Percentiles rank a stretch among this genome's conserved stretches.
phyloP scores from a whole-genome alignment of 2,113 vertebrate genomes.

The Aptenodytes patagonicus region DNA sequence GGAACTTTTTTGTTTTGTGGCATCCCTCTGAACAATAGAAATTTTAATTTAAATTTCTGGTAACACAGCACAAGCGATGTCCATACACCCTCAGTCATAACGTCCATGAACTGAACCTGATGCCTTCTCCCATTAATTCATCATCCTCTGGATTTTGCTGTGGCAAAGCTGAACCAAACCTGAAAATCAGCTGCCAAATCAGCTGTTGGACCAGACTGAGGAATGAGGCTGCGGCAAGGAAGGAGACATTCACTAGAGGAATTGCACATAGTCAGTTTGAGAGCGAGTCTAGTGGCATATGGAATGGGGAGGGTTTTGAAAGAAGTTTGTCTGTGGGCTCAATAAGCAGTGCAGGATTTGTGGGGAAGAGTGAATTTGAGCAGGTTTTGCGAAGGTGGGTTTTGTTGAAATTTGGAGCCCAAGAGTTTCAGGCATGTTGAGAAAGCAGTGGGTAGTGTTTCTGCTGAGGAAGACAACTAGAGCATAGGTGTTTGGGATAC shows the following conservation, averaged over 20 bases:
- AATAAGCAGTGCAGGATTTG: neutral
- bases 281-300: neutral
- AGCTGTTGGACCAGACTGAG: neutral
- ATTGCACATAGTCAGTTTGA: neutral
- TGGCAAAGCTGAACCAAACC: neutral
- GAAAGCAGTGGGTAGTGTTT: neutral
- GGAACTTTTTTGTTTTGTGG: neutral
- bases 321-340: neutral
- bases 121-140: neutral
- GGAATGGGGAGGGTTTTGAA: neutral
- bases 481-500: neutral
- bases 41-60: neutral
- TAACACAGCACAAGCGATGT: neutral
- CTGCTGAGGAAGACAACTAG: neutral
- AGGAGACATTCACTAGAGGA: neutral
- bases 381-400: neutral
- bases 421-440: neutral
- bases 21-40: neutral
- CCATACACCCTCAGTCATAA: neutral
- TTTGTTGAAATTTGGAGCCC: neutral
- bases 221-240: rapidly evolving
- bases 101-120: neutral
- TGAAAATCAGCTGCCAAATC: neutral
- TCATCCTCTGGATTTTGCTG: neutral
- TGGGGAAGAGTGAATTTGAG: neutral